phyloP scores from a whole-genome alignment of 1,140 invertebrate genomes.

The Platyura marginata region DNA sequence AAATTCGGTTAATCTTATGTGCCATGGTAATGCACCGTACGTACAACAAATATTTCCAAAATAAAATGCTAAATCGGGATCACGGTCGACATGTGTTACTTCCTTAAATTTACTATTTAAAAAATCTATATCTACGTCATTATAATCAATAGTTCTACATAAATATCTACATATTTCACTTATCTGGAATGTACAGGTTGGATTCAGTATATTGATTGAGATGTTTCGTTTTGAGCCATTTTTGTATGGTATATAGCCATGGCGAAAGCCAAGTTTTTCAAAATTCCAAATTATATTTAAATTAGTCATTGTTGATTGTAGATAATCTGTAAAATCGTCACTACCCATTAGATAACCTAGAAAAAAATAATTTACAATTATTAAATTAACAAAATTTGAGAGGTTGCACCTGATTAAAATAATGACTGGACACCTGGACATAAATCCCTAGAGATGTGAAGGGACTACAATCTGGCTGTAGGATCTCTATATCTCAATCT shows the following conservation, averaged over 20 bases:
- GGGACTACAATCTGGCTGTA: too few species aligned
- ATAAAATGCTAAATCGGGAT: conserved; percentile 44
- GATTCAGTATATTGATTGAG: neutral
- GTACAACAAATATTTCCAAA: conserved; percentile 36
- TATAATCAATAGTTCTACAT: neutral
- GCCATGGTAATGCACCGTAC: conserved; percentile 47
- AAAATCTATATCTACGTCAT: neutral
- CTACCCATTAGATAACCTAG: too few species aligned
- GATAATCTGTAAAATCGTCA: too few species aligned
- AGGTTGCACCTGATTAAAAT: too few species aligned
- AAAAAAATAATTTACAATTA: too few species aligned
- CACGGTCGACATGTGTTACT: conserved; percentile 26
- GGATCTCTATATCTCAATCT: too few species aligned
- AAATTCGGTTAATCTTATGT: conserved; percentile 49
- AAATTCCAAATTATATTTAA: too few species aligned
- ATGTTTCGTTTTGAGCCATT: neutral
- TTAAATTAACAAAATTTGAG: too few species aligned
- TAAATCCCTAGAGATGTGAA: too few species aligned
- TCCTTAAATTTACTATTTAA: neutral
- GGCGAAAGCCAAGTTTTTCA: neutral
- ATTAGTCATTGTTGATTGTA: too few species aligned
- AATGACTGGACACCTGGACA: too few species aligned
- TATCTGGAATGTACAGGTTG: neutral
- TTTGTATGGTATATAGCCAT: neutral
- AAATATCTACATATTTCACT: neutral